Evolutionary conservation across 1,140 invertebrate species (phyloP), one percentile per base, ranked within the genome.

Genomic region (Luehdorfia chinensis): DNA sequence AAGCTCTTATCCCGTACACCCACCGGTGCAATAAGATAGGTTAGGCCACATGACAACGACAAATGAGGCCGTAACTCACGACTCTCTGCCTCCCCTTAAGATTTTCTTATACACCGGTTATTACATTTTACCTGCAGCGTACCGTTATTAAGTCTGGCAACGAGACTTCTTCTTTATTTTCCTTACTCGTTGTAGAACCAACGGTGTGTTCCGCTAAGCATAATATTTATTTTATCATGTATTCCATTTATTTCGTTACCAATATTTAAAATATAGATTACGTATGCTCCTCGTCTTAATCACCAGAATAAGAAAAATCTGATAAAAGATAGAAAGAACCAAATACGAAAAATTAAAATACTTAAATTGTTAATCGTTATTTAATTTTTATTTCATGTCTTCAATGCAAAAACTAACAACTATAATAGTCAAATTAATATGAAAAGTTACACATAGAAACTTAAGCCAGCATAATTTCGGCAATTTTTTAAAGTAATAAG

Each of bases 51-150:
- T 58, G 71, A 66, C 73, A 62, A 50, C 58, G 62, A 81, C 73
- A 78, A 81, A 81, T 81, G 68, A 53, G 66, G 44, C 55, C 50
- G 66, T 78, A 70, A 76, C 68, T 80, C 73, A 76, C 64, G 37
- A 49, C 49, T 47, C 51, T 58, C 50, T 51, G 31, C 44, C 56
- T 54, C 64, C 45, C 21, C 39, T 43, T 30, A 43, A 65, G 64
- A 72, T 63, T 69, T 74, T 71, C 73, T 75, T 78, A 74, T 66
- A 66, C 55, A 53, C 50, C 55, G 58, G 59, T 66, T 68, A 70
- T 74, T 70, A 62, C 65, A 43, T 43, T 43, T 43, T 43, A 43
- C 39, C 39, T 43, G 39, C 39, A 43, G 14, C 39, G 39, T 16
- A 18, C 25, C 39, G 39, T 43, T 43, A 43, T 43, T 43, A 43